Evolutionary conservation across 2,888 invertebrate genomes (phyloP).

Genomic region (Cheilosia variabilis): DNA sequence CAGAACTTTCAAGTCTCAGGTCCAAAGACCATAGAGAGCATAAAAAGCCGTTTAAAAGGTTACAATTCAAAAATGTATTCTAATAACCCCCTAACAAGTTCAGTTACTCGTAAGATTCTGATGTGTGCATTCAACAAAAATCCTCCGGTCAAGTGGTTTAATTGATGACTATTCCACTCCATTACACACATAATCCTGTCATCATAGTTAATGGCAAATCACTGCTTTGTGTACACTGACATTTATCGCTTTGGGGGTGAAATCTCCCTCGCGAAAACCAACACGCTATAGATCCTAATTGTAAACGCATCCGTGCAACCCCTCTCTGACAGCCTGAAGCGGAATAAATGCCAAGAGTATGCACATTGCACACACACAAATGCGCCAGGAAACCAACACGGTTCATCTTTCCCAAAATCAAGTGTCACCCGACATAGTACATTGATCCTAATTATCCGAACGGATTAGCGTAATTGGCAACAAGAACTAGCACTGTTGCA

Average conservation of each 20-base stretch:
- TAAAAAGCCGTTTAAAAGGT: too few species aligned
- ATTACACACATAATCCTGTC: conserved; percentile 9
- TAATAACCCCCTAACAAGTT: too few species aligned
- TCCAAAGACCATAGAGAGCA: too few species aligned
- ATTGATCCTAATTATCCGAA: conserved; percentile 74
- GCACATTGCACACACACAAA: not conserved
- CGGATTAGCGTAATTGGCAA: conserved; percentile 71
- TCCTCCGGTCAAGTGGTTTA: not conserved
- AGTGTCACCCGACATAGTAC: conserved; percentile 52
- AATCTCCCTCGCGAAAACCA: conserved; percentile 4
- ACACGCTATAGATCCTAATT: conserved; percentile 20
- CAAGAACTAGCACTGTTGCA: conserved; percentile 52
- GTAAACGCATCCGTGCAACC: not conserved
- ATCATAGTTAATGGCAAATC: conserved; percentile 14
- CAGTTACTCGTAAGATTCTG: too few species aligned
- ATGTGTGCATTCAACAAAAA: too few species aligned
- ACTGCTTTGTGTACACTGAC: conserved; percentile 23
- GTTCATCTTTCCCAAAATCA: conserved; percentile 53
- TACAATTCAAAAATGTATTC: too few species aligned
- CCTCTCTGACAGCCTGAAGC: not conserved
- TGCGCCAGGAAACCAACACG: conserved; percentile 1
- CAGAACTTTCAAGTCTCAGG: too few species aligned
- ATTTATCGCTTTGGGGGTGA: conserved; percentile 17
- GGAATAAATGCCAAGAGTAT: conserved; percentile 23
- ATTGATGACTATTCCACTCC: not conserved